Evolutionary conservation across 2,888 invertebrate genomes (phyloP), one percentile per base, ranked within the genome.

Genomic region (Sialis fuliginosa): DNA sequence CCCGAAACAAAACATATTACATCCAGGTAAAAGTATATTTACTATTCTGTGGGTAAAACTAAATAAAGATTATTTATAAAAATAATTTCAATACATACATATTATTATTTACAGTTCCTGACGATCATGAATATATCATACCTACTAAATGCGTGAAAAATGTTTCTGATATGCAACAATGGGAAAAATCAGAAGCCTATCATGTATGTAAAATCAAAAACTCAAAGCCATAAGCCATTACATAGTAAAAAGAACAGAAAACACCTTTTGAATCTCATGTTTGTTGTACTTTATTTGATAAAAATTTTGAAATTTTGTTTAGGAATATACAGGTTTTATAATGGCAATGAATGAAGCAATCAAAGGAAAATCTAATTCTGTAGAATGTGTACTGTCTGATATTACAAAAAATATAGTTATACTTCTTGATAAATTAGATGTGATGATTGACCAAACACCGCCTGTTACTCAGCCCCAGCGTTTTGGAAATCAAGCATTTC

Each of bases 401-500:
- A 70, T 69, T 53, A 66, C 83, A 30, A 60, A 62, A 34, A 78
- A 76, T 52, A 58, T 92, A 8, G 50, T 84, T 8, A 58, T 60
- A 0, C 60, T 95, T 56, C 67, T 97, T 41, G 75, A 82, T 7
- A 75, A 71, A 56, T 64, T 96, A 49, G 77, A 82, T 52, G 63
- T 67, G 48, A 70, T 85, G 64, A 74, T 95, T 43, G 81, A 84
- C 56, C 80, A 87, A 49, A 86, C 81, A 50, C 93, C 93, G 39
- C 89, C 93, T 0, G 69, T 88, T 33, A 81, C 88, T 51, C 92
- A 95, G 59, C 92, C 95, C 0, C 96, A 97, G 63, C 72, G 98
- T 50, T 98, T 96, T 72, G 98, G 98, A 5, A 98, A 98, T 64
- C 79, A 81, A 60, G 87, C 96, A 0, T 99, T 90, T 64, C 74